Percentiles rank a stretch among this genome's conserved stretches.
phyloP scores from a whole-genome alignment of 1,140 invertebrate species.

The Episyrphus balteatus region DNA sequence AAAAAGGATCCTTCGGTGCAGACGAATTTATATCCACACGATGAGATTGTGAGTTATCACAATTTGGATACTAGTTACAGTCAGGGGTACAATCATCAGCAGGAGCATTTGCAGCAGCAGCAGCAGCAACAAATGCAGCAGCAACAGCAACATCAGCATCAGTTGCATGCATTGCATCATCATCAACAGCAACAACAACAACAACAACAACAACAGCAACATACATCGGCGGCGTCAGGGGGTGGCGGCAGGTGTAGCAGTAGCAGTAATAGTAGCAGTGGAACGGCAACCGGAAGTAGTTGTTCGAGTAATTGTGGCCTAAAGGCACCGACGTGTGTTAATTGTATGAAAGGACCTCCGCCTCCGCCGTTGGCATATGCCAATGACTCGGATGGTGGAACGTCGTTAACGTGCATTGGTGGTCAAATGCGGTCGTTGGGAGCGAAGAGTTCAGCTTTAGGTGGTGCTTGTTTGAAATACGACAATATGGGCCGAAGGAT shows the following conservation, averaged over 20 bases:
- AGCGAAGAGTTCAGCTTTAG: slow-evolving; percentile 8
- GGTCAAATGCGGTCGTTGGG: slow-evolving; percentile 17
- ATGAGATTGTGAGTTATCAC: slow-evolving; percentile 33
- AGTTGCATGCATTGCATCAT: slow-evolving; percentile 1
- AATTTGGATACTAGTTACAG: slow-evolving; percentile 31
- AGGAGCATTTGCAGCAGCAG: slow-evolving; percentile 4
- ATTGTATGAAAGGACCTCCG: slow-evolving; percentile 37
- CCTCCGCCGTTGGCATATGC: slow-evolving; percentile 21
- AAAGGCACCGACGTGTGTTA: slow-evolving; percentile 33
- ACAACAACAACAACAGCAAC: slow-evolving; percentile 26
- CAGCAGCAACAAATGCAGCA: slow-evolving; percentile 8
- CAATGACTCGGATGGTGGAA: neutral
- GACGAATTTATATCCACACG: slow-evolving; percentile 27
- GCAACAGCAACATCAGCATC: slow-evolving; percentile 1
- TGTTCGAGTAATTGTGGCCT: slow-evolving; percentile 10
- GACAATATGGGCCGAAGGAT: slow-evolving; percentile 83
- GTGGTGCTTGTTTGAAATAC: slow-evolving; percentile 47
- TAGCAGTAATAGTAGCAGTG: slow-evolving; percentile 1
- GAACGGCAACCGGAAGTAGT: neutral
- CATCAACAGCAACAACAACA: slow-evolving; percentile 18
- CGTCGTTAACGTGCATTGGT: neutral
- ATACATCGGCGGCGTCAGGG: slow-evolving; percentile 14
- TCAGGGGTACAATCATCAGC: slow-evolving; percentile 11
- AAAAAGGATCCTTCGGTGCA: slow-evolving; percentile 29
- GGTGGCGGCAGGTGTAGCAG: slow-evolving; percentile 9